Base-by-base conservation (phyloP, 2,113 vertebrate species). In the Oreotrochilus melanogaster region DNA sequence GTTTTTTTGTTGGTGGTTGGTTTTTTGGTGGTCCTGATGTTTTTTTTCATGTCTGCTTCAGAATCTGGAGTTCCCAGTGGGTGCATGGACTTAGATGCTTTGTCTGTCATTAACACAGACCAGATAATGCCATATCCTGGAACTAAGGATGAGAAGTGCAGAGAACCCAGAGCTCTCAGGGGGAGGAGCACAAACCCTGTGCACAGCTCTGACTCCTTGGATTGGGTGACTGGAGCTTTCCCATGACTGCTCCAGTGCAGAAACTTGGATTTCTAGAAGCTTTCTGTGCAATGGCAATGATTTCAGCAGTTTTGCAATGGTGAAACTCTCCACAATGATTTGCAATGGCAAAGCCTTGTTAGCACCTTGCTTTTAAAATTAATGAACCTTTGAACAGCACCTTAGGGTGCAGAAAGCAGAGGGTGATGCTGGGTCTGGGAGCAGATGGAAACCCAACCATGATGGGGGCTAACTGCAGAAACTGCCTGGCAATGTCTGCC, bases 351-450 rank as follows among this genome's bases (percentile, higher is more conserved):
- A 28, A 80, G 25, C 50, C 69, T 74, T 8, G 1, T 53, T 58
- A 78, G 78, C 45, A 7, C 24, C 11, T 70, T 10, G 1, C 24
- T 61, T 61, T 86, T 17, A 22, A 16, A 25, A 5, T 24, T 0
- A 3, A 35, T 2, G 3, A 7, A 42, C 14, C 18, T 84, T 33
- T 6, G 37, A n/a, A 11, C 2, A 16, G 37, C n/a, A 2, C 23
- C 0, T 0, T 1, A 2, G 28, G 45, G 30, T 62, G 10, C 11
- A 43, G 66, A 7, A 4, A 12, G 0, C 25, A 11, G 60, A 10
- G 54, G 0, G 0, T 33, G 51, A 8, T 22, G 47, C 39, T 30
- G 2, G 28, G 50, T 30, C 48, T 27, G 35, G 1, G 37, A 13
- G 37, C 0, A 11, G 37, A n/a, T 47, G 69, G 64, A 62, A 70